phyloP scores from a whole-genome alignment of 2,888 invertebrate genomes.

The Xestia xanthographa region DNA sequence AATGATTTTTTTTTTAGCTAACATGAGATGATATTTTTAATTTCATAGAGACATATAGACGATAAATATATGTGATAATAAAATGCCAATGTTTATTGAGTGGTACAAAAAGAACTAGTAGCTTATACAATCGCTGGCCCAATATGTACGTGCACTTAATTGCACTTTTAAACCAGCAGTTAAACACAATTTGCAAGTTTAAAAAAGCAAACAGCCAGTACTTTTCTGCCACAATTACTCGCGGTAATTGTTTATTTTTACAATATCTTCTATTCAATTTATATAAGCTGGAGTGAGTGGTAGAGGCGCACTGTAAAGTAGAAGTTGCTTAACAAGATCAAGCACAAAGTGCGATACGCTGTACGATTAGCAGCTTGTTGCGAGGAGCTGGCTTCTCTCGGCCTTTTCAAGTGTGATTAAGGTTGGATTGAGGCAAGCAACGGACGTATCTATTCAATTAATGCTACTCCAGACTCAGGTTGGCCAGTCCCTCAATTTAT shows the following conservation, averaged over 20 bases:
- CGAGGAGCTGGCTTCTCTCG: conserved; percentile 77
- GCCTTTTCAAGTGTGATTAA: conserved; percentile 89
- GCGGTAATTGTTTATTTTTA: conserved; percentile 40
- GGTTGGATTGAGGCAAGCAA: conserved; percentile 86
- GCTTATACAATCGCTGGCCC: not conserved
- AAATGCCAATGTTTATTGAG: not conserved
- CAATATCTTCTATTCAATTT: conserved; percentile 54
- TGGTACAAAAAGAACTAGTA: conserved; percentile 2
- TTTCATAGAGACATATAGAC: not conserved
- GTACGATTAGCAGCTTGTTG: conserved; percentile 84
- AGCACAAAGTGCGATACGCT: conserved; percentile 84
- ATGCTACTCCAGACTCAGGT: conserved; percentile 82
- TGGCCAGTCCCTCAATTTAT: conserved; percentile 83
- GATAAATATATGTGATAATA: not conserved
- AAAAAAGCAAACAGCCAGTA: conserved; percentile 15
- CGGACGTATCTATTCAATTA: conserved; percentile 90
- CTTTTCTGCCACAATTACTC: conserved; percentile 24
- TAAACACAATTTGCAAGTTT: conserved; percentile 33
- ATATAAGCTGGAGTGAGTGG: conserved; percentile 58
- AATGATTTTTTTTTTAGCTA: conserved; percentile 2
- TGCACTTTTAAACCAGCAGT: conserved; percentile 28
- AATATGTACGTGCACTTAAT: conserved; percentile 30
- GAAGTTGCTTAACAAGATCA: conserved; percentile 78
- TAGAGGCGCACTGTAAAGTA: conserved; percentile 61
- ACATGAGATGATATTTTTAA: not conserved